Conservation (phyloP, 2,113 vertebrate genomes). For the Recurvirostra avosetta region DNA sequence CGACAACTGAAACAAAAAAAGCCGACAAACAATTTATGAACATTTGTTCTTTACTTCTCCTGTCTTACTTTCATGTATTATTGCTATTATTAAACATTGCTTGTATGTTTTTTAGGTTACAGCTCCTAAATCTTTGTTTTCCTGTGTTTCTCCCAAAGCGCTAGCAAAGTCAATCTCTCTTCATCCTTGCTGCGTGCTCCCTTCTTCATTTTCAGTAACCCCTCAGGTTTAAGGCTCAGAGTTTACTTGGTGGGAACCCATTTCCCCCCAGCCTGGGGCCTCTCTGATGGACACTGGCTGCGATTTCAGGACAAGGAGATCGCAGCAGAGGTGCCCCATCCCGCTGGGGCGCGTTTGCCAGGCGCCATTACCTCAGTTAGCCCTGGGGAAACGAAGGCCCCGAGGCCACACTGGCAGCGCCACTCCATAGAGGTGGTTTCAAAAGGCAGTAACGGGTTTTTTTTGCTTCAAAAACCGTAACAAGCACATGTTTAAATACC, state of each 20-base stretch:
- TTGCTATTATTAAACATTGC: neutral
- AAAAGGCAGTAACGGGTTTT: neutral
- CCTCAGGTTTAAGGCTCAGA: too few relatives aligned
- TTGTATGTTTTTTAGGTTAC: neutral
- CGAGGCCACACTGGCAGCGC: rapidly evolving
- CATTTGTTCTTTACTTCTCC: neutral
- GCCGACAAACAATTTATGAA: neutral
- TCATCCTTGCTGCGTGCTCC: neutral
- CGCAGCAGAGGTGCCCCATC: neutral
- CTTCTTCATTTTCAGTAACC: neutral
- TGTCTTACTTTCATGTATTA: neutral
- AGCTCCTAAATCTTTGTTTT: neutral
- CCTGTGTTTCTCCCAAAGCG: neutral
- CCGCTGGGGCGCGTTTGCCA: rapidly evolving
- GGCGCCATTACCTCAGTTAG: neutral
- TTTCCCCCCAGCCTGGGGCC: too few relatives aligned
- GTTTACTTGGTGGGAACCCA: too few relatives aligned
- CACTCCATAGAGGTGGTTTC: rapidly evolving
- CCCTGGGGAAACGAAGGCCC: neutral
- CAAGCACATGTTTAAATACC: rapidly evolving
- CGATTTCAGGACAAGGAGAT: too few relatives aligned
- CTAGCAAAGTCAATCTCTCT: neutral
- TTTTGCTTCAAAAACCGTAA: neutral
- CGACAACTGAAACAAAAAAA: neutral
- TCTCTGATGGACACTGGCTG: neutral